A percentile compares a stretch with the other conserved stretches of the same genome.
Evolutionary conservation across 2,888 invertebrate species (phyloP).

Genomic region (Bursaphelenchus okinawaensis): DNA sequence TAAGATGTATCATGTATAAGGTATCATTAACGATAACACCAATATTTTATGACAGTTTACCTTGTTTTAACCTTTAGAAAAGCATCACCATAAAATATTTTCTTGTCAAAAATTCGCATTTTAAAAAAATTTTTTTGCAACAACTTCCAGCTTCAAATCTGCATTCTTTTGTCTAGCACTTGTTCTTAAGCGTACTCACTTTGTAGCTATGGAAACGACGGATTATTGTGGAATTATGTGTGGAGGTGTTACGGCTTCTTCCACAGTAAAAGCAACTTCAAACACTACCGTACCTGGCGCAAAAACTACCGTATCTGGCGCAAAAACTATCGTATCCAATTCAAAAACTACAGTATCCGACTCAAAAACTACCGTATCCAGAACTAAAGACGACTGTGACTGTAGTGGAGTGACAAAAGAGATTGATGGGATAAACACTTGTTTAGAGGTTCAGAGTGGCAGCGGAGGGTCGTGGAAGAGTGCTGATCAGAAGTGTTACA

Average conservation of each 20-base stretch:
- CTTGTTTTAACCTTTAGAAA: too few relatives aligned
- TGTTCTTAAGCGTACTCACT: not conserved
- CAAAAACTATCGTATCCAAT: not conserved
- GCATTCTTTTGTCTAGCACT: too few relatives aligned
- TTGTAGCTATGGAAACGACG: not conserved
- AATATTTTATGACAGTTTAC: too few relatives aligned
- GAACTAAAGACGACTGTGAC: not conserved
- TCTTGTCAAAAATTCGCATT: too few relatives aligned
- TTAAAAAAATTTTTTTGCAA: too few relatives aligned
- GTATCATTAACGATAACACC: too few relatives aligned
- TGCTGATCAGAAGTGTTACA: slow-evolving; percentile 35
- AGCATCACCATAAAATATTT: too few relatives aligned
- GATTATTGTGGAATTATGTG: not conserved
- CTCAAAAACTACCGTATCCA: too few relatives aligned
- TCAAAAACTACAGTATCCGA: not conserved
- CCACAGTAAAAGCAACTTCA: not conserved
- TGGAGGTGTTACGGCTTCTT: not conserved
- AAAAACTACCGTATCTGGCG: not conserved
- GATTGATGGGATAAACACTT: not conserved
- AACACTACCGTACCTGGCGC: not conserved
- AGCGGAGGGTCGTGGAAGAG: slow-evolving; percentile 26
- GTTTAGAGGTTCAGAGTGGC: slow-evolving; percentile 20
- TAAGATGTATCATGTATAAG: too few relatives aligned
- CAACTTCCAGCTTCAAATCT: too few relatives aligned
- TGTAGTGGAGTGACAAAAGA: not conserved